Percentiles rank a stretch among this genome's conserved stretches.
Conservation (phyloP, 2,888 invertebrate genomes). For the Dolomedes plantarius region DNA sequence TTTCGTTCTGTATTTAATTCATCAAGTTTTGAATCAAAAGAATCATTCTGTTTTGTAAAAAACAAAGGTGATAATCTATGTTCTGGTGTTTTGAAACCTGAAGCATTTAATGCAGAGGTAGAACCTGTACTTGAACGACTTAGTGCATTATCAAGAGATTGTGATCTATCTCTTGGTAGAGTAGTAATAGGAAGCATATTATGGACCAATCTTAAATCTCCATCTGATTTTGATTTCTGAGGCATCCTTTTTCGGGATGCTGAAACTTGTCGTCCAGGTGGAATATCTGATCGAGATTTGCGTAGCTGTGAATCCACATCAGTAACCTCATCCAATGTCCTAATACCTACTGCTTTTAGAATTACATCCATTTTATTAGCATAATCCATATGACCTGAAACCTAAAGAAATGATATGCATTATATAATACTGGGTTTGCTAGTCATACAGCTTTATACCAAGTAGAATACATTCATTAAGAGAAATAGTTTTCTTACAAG, state of each 20-base stretch:
- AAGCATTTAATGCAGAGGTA: conserved; percentile 20
- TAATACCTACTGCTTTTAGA: conserved; percentile 78
- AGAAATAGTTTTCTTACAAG: too few species aligned
- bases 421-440: background rate
- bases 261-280: background rate
- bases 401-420: conserved; percentile 74
- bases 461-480: too few species aligned
- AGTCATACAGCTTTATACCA: background rate
- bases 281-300: conserved; percentile 76
- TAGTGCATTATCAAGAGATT: conserved; percentile 61
- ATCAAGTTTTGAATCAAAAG: background rate
- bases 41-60: conserved; percentile 4
- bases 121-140: conserved; percentile 52
- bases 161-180: conserved; percentile 50
- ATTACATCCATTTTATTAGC: conserved; percentile 80
- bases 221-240: conserved; percentile 56
- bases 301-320: conserved; percentile 52
- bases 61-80: conserved; percentile 32
- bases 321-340: conserved; percentile 74
- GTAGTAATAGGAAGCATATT: background rate
- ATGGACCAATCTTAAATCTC: conserved; percentile 32
- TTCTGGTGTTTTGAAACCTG: conserved; percentile 29
- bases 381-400: conserved; percentile 81
- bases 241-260: conserved; percentile 2
- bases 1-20: background rate